phyloP scores from a whole-genome alignment of 1,140 invertebrate genomes.

The Anoplophora glabripennis region DNA sequence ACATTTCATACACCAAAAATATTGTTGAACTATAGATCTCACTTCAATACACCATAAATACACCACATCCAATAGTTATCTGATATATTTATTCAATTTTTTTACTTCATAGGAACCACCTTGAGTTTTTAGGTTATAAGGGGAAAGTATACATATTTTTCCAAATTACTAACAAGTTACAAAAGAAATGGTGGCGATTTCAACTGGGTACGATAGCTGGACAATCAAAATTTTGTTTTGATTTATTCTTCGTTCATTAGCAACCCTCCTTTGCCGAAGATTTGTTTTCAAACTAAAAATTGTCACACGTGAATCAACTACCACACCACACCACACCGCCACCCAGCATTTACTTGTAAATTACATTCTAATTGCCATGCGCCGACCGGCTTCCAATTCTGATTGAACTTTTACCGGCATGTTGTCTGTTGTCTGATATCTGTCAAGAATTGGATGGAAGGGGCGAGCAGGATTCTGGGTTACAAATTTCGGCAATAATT shows the following conservation, averaged over 20 bases:
- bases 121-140: constrained; percentile 19
- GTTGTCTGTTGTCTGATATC: too few species aligned
- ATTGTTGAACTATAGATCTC: background rate
- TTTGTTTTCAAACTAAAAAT: constrained; percentile 22
- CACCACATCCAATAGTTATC: too few species aligned
- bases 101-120: background rate
- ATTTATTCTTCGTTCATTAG: background rate
- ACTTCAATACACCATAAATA: too few species aligned
- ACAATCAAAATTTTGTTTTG: background rate
- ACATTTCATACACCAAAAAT: constrained; percentile 3
- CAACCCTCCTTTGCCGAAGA: background rate
- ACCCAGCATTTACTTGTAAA: too few species aligned
- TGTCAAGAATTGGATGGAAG: too few species aligned
- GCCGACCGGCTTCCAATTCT: too few species aligned
- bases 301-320: constrained; percentile 24
- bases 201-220: background rate
- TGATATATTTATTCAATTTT: too few species aligned
- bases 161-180: background rate
- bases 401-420: too few species aligned
- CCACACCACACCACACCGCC: constrained; percentile 12
- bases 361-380: too few species aligned
- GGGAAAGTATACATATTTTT: constrained; percentile 10
- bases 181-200: too few species aligned
- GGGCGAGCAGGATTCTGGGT: too few species aligned
- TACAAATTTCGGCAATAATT: too few species aligned